Evolutionary conservation across 92 coral and sea anemone genomes (phyloP).

Genomic region (Phenganax marumi): DNA sequence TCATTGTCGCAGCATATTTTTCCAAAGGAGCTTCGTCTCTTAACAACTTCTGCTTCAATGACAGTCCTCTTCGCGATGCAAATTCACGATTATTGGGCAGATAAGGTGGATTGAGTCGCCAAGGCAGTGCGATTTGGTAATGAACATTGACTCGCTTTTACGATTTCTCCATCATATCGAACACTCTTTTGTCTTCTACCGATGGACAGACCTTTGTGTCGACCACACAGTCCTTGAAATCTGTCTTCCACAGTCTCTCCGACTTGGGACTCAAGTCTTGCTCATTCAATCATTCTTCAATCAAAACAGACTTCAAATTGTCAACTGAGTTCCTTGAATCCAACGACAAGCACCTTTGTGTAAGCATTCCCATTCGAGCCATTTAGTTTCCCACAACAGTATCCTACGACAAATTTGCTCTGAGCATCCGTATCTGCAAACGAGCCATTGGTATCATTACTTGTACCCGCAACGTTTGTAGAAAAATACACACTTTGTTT

Average conservation of each 20-base stretch:
- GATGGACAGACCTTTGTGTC: conserved; percentile 43
- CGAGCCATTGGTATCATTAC: too few relatives aligned
- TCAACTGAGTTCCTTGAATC: not conserved
- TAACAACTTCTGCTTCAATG: conserved; percentile 57
- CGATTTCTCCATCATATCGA: conserved; percentile 48
- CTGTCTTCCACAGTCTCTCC: conserved; percentile 48
- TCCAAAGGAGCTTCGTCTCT: conserved; percentile 47
- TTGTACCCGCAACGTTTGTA: too few relatives aligned
- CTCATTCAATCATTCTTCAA: conserved; percentile 13
- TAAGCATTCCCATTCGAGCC: too few relatives aligned
- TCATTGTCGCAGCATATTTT: conserved; percentile 62
- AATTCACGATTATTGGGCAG: conserved; percentile 49
- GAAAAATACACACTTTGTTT: too few relatives aligned
- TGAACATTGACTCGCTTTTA: conserved; percentile 39
- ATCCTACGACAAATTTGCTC: too few relatives aligned
- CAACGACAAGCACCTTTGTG: not conserved
- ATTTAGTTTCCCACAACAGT: too few relatives aligned
- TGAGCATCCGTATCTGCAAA: too few relatives aligned
- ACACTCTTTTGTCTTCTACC: conserved; percentile 48
- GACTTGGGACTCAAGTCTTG: conserved; percentile 36
- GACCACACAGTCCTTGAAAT: not conserved
- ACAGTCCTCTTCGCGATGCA: conserved; percentile 49
- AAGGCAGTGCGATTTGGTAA: conserved; percentile 57
- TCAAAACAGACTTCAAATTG: not conserved
- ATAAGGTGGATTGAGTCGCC: conserved; percentile 49